phyloP scores from a whole-genome alignment of 2,888 invertebrate genomes.

The Eupithecia tripunctaria region DNA sequence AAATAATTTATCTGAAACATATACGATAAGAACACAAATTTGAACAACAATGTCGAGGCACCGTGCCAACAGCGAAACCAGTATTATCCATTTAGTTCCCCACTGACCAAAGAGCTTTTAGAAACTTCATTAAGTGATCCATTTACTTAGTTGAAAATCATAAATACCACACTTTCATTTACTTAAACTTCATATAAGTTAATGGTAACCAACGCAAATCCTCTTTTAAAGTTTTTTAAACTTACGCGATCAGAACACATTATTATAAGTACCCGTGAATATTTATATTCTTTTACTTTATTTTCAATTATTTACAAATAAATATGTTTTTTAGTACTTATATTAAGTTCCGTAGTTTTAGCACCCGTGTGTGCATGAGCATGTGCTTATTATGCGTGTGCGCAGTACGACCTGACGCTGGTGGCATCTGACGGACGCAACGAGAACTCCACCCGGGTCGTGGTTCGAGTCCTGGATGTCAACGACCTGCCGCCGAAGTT shows the following conservation, averaged over 20 bases:
- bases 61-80: neutral
- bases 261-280: too few species aligned
- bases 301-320: neutral
- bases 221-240: neutral
- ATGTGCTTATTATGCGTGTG: conserved; percentile 76
- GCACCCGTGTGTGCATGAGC: conserved; percentile 70
- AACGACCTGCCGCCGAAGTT: conserved; percentile 95
- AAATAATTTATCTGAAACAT: neutral
- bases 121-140: neutral
- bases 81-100: neutral
- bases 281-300: neutral
- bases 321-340: neutral
- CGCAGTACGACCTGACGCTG: conserved; percentile 93
- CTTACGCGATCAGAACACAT: too few species aligned
- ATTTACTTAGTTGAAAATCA: neutral
- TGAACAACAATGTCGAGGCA: neutral
- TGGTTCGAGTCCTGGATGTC: conserved; percentile 92
- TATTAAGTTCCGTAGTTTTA: conserved; percentile 29
- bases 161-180: neutral
- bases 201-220: neutral
- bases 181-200: neutral
- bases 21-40: neutral
- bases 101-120: neutral
- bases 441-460: conserved; percentile 93
- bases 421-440: conserved; percentile 95